Conservation (phyloP, 2,797 vertebrate genomes). For the Argyrosomus regius region DNA sequence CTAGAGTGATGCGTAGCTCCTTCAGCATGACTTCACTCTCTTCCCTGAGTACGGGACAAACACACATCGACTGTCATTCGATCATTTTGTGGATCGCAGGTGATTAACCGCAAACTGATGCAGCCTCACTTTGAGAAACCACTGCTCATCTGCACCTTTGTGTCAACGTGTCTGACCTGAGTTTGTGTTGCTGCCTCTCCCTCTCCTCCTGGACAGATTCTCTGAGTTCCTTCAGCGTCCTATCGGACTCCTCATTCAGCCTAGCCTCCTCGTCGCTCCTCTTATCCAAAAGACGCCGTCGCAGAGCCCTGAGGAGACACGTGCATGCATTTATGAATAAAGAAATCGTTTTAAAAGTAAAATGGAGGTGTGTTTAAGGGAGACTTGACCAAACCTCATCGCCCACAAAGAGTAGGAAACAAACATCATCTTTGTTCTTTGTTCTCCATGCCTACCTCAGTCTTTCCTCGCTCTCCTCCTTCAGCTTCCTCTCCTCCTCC, state of each 20-base stretch:
- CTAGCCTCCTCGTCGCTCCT: slow-evolving; percentile 81
- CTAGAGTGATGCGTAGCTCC: slow-evolving; percentile 77
- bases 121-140: not conserved
- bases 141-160: not conserved
- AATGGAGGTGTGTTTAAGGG: not conserved
- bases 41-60: slow-evolving; percentile 75
- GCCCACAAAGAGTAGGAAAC: not conserved
- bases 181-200: slow-evolving; percentile 71
- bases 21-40: slow-evolving; percentile 82
- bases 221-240: slow-evolving; percentile 74
- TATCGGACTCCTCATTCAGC: slow-evolving; percentile 75
- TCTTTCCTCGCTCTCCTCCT: slow-evolving; percentile 81
- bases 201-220: slow-evolving; percentile 69
- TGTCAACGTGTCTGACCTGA: slow-evolving; percentile 81
- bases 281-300: slow-evolving; percentile 72
- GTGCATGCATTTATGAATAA: not conserved
- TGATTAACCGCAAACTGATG: no score
- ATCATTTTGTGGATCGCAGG: not conserved
- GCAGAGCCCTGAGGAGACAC: slow-evolving; percentile 76
- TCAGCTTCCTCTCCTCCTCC: slow-evolving; percentile 72
- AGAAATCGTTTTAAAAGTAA: not conserved
- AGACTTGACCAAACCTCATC: not conserved
- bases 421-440: not conserved
- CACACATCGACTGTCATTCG: not conserved
- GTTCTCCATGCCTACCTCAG: slow-evolving; percentile 81